Percentiles rank a stretch among this genome's conserved stretches.
Conservation (phyloP, 92 coral and sea anemone genomes). For the Meandrina meandrites region DNA sequence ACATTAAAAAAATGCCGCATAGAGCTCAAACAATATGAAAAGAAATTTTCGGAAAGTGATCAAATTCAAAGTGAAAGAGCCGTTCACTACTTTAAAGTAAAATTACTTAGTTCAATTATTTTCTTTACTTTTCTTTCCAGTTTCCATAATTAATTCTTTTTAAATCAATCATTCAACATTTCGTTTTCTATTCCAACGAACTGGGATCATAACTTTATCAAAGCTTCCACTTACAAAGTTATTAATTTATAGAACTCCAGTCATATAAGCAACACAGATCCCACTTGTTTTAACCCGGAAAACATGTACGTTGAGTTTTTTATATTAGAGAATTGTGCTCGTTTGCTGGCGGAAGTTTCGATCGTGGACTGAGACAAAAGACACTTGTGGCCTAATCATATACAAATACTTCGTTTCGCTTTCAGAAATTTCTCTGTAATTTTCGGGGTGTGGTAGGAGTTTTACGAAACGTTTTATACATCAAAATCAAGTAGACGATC, state of each 20-base stretch:
- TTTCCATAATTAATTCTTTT: not conserved
- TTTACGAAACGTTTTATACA: not conserved
- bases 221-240: not conserved
- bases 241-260: not conserved
- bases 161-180: not conserved
- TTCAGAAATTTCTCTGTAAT: not conserved
- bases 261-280: not conserved
- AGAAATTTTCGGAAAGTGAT: not conserved
- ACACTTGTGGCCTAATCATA: not conserved
- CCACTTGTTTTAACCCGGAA: not conserved
- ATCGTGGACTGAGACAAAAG: conserved; percentile 11
- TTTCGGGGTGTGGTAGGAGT: conserved; percentile 13
- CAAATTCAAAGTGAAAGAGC: not conserved
- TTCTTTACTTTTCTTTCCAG: not conserved
- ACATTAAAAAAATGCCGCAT: not conserved
- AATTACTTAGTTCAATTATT: not conserved
- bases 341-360: conserved; percentile 20
- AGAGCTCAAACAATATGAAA: not conserved
- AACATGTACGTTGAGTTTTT: not conserved
- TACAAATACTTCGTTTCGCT: not conserved
- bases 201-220: not conserved
- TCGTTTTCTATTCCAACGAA: not conserved
- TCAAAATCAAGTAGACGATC: not conserved
- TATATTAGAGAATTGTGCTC: not conserved
- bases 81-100: not conserved